Base-by-base conservation (phyloP, 2,888 invertebrate species). In the Noctua fimbriata region DNA sequence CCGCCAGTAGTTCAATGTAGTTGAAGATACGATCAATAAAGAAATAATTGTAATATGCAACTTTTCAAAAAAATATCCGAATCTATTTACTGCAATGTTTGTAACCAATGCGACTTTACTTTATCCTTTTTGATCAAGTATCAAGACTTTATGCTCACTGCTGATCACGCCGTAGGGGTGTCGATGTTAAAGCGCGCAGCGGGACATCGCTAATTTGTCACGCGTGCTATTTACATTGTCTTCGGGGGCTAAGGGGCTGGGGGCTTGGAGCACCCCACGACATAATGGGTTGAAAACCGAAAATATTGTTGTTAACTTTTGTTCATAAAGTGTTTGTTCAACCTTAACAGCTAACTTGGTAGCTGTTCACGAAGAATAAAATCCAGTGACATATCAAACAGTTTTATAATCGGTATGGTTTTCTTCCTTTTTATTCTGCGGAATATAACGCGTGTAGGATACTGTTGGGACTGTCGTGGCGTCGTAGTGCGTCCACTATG, bases 181-280 rank as follows among this genome's bases (percentile, higher is more conserved):
- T 90, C 90, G 89, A 85, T 90, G 86, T 79, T 90, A 90, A 89
- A 89, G 89, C 91, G 83, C 94, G 69, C 92, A 93, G 92, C 93
- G 92, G 91, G 87, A 90, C 86, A 85, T 89, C 92, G 89, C 91
- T 93, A 94, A 94, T 94, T 93, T 92, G 93, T 93, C 94, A 91
- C 92, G 93, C 92, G 92, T 90, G 91, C 87, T 90, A 83, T 89
- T 89, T 88, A 84, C 86, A 86, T 88, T 87, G 84, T 87, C 36
- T 55, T 83, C 47, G 47, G 55, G 72, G 65, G 49, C 67, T 32
- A 14, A 55, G 78, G 89, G 79, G 81, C 69, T 36, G 10, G 79
- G 77, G 80, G 60, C 44, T n/a, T 12, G 14, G 66, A 58, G 69
- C 69, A 69, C 52, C 32, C 55, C n/a, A 36, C 10, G 44, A 36